Percentiles rank a stretch among this genome's conserved stretches.
These are phyloP conservation scores for Lymantria monacha DNA, from an alignment of 2,888 invertebrate species.

Conservation along the genomic window DNA sequence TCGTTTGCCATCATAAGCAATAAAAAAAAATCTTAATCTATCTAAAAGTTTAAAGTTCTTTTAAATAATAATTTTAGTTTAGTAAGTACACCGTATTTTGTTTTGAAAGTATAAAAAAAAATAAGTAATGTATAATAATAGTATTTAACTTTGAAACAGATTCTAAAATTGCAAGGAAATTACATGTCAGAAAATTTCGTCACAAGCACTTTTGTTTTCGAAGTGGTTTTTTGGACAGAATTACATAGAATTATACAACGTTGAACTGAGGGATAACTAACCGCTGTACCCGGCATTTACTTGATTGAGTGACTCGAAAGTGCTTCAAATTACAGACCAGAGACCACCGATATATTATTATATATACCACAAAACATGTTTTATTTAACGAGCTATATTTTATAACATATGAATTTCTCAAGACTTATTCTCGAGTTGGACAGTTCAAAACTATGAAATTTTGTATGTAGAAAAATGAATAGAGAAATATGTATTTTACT, in stretches of 20 bases:
- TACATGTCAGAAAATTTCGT: constrained; percentile 22
- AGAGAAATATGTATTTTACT: too few species aligned
- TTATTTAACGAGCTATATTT: constrained; percentile 35
- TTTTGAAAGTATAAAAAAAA: too few species aligned
- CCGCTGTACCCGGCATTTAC: constrained; percentile 40
- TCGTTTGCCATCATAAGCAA: too few species aligned
- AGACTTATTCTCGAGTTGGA: too few species aligned
- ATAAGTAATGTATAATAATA: too few species aligned
- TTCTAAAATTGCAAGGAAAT: constrained; percentile 11
- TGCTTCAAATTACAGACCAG: constrained; percentile 47
- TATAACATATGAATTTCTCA: background rate
- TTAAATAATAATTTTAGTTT: too few species aligned
- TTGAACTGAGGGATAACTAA: constrained; percentile 30
- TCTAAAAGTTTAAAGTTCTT: too few species aligned
- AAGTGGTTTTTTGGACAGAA: constrained; percentile 25
- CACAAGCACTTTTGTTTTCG: constrained; percentile 36
- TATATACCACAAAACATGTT: constrained; percentile 32
- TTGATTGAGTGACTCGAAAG: constrained; percentile 53
- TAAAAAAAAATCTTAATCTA: too few species aligned
- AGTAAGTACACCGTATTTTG: too few species aligned
- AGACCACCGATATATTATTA: constrained; percentile 36
- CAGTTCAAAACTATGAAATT: background rate
- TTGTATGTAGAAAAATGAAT: constrained; percentile 11
- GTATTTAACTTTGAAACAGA: background rate
- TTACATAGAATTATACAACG: constrained; percentile 33